These are phyloP conservation scores for Tylochromis polylepis DNA, from an alignment of 2,113 vertebrate genomes.

Conservation along the genomic window DNA sequence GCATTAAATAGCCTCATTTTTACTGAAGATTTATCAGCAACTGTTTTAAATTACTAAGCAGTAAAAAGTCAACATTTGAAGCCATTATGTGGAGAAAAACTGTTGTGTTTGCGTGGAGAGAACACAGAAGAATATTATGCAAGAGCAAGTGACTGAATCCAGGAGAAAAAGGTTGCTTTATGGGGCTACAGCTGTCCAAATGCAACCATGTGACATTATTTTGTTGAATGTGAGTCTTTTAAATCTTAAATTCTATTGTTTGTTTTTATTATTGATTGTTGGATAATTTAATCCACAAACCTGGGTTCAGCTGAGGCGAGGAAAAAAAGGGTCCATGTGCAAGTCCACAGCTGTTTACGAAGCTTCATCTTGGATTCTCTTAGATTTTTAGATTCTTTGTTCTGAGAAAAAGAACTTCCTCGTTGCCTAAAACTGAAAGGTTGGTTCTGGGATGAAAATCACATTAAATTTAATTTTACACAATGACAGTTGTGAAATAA, in stretches of 20 bases:
- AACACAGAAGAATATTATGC: not conserved
- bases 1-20: not conserved
- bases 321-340: not conserved
- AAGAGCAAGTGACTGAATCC: not conserved
- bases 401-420: not conserved
- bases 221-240: not conserved
- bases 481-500: not conserved
- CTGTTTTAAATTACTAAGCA: not conserved
- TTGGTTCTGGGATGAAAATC: not conserved
- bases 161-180: not conserved
- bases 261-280: not conserved
- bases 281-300: not conserved
- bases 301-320: not conserved
- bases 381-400: not conserved
- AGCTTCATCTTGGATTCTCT: not conserved
- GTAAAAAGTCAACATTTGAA: not conserved
- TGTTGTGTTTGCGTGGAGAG: not conserved
- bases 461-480: not conserved
- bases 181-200: not conserved
- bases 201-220: not conserved
- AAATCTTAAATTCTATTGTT: not conserved
- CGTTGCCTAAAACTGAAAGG: not conserved
- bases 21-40: not conserved
- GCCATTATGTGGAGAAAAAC: not conserved
- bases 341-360: no score